Evolutionary conservation across 2,113 vertebrate species (phyloP).

Genomic region (Esox niger): DNA sequence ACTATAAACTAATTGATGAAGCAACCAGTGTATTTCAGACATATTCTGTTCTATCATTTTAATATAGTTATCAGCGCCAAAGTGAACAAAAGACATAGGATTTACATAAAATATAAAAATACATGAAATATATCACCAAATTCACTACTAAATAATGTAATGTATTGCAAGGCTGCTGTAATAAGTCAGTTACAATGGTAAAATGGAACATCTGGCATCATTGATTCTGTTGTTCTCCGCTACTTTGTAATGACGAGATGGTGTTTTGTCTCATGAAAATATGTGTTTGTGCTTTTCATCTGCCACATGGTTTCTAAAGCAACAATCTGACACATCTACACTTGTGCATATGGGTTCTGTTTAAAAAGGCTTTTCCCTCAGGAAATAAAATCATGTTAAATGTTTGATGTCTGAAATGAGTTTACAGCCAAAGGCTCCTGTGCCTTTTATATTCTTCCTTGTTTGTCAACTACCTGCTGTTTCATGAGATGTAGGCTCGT

Average conservation of each 20-base stretch:
- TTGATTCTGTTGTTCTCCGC: background rate
- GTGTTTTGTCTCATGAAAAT: conserved; percentile 31
- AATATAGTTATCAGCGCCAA: too few relatives aligned
- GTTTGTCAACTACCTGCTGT: conserved; percentile 80
- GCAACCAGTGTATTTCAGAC: too few relatives aligned
- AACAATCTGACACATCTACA: conserved; percentile 38
- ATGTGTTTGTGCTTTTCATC: conserved; percentile 21
- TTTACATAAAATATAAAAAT: too few relatives aligned
- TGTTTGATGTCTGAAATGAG: conserved; percentile 76
- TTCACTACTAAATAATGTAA: background rate
- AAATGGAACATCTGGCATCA: background rate
- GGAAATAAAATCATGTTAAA: conserved; percentile 70
- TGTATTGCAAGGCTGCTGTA: background rate
- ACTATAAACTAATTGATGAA: too few relatives aligned
- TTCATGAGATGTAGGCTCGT: conserved; percentile 72
- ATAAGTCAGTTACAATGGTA: background rate
- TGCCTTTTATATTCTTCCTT: conserved; percentile 64
- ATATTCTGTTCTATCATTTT: too few relatives aligned
- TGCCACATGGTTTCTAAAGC: conserved; percentile 55
- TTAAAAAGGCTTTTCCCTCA: conserved; percentile 64
- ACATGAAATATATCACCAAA: too few relatives aligned
- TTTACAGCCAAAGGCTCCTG: conserved; percentile 74
- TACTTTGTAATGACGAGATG: background rate
- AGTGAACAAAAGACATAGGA: too few relatives aligned
- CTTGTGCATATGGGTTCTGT: conserved; percentile 61